Evolutionary conservation across 2,113 vertebrate genomes (phyloP), one percentile per base, ranked within the genome.

Genomic region (Acanthisitta chloris): DNA sequence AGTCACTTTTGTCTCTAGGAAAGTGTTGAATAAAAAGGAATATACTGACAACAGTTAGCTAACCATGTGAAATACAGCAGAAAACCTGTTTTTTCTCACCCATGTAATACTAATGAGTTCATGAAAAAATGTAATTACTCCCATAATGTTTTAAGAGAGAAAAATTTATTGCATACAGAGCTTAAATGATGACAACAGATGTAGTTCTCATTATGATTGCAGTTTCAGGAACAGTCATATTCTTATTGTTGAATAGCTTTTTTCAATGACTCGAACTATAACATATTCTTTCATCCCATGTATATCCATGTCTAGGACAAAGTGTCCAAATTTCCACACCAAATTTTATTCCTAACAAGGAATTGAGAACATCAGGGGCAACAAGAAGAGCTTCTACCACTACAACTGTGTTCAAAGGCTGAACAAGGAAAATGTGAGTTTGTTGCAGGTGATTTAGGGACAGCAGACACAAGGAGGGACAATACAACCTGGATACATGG

Each of bases 111-210:
- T 85, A 88, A 88, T 40, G 16, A 14, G 13, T 70, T 74, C 4
- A 74, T 42, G 19, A 51, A 92, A 81, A 59, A 31, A 9, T 34
- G 3, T 69, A 70, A 89, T 91, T 88, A 62, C 29, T 80, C 23
- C 48, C 48, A 52, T 80, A 86, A 83, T 88, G 25, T 80, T 92
- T 94, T 88, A 86, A 64, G 48, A 70, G 55, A 77, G 17, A 15
- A 43, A 81, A 80, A 86, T 81, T 40, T 86, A 86, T 61, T 69
- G 59, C 29, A 86, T 77, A 29, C 13, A 57, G 10, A 21, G 62
- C 26, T 86, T 95, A 70, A 86, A 66, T 69, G 25, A 86, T 58
- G 38, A 54, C 45, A 94, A 77, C 59, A 81, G 25, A 65, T 78
- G 61, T 52, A 90, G 42, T 78, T 81, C 36, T 80, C 31, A 57